These are phyloP conservation scores for Philopedon plagiatum DNA, from an alignment of 2,888 invertebrate species.

Conservation along the genomic window DNA sequence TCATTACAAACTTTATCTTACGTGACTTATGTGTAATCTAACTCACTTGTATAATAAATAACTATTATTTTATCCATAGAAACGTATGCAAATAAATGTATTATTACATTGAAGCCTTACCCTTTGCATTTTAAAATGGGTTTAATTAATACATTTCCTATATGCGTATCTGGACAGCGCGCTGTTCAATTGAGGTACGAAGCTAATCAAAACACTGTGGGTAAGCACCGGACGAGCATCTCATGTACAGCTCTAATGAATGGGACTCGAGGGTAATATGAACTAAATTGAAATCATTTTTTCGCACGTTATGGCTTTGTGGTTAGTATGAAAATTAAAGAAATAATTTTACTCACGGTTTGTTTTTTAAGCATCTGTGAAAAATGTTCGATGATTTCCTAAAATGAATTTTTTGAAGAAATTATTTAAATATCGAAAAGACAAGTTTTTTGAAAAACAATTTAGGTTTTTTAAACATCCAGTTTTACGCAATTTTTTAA, in stretches of 20 bases:
- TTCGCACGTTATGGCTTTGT: neutral
- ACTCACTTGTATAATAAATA: too few relatives aligned
- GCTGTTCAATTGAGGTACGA: conserved; percentile 3
- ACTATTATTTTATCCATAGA: too few relatives aligned
- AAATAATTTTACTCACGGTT: neutral
- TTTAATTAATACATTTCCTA: conserved; percentile 33
- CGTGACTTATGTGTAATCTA: too few relatives aligned
- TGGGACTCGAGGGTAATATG: conserved; percentile 33
- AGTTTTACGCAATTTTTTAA: too few relatives aligned
- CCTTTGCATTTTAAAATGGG: neutral
- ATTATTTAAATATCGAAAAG: too few relatives aligned
- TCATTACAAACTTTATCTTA: too few relatives aligned
- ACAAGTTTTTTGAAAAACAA: too few relatives aligned
- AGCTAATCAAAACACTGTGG: conserved; percentile 27
- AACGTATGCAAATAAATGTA: too few relatives aligned
- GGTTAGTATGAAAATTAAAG: neutral
- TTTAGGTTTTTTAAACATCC: too few relatives aligned
- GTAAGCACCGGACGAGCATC: conserved; percentile 6
- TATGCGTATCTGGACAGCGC: neutral
- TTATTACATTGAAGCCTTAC: neutral
- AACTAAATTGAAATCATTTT: conserved; percentile 23
- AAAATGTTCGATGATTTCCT: too few relatives aligned
- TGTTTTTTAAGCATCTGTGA: too few relatives aligned
- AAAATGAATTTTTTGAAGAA: too few relatives aligned
- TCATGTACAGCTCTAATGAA: conserved; percentile 27